These are phyloP conservation scores for Mesocricetus auratus DNA, from an alignment of 2,113 vertebrate genomes.

Conservation along the genomic window DNA sequence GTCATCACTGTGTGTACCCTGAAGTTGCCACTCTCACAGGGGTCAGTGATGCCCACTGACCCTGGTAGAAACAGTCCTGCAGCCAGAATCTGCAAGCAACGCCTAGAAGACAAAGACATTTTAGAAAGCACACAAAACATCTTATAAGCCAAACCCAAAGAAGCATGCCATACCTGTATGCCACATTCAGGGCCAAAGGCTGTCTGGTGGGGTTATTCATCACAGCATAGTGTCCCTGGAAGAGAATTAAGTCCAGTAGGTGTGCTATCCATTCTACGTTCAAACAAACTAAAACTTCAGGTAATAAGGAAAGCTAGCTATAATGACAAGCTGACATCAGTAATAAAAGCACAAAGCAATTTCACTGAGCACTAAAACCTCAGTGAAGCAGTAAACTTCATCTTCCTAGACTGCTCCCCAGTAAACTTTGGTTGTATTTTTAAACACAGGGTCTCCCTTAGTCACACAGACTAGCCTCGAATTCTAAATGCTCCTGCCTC, in stretches of 20 bases:
- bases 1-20: slow-evolving; percentile 99
- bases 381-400: not conserved
- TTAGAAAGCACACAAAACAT: accelerated
- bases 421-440: not conserved
- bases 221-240: slow-evolving; percentile 96
- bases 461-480: not conserved
- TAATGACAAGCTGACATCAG: not conserved
- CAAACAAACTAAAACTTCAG: slow-evolving; percentile 9
- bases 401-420: not conserved
- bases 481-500: not conserved
- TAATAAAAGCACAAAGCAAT: not conserved
- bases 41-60: slow-evolving; percentile 97
- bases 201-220: slow-evolving; percentile 99
- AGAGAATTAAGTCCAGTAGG: not conserved
- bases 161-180: slow-evolving; percentile 91
- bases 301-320: not conserved
- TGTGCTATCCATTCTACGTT: not conserved
- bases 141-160: not conserved
- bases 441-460: not conserved
- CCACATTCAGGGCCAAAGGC: slow-evolving; percentile 95
- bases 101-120: slow-evolving; percentile 81
- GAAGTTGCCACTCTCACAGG: slow-evolving; percentile 98
- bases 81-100: slow-evolving; percentile 97
- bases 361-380: not conserved
- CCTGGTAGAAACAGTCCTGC: slow-evolving; percentile 97